phyloP scores from a whole-genome alignment of 2,113 vertebrate genomes.

The Ahaetulla prasina region DNA sequence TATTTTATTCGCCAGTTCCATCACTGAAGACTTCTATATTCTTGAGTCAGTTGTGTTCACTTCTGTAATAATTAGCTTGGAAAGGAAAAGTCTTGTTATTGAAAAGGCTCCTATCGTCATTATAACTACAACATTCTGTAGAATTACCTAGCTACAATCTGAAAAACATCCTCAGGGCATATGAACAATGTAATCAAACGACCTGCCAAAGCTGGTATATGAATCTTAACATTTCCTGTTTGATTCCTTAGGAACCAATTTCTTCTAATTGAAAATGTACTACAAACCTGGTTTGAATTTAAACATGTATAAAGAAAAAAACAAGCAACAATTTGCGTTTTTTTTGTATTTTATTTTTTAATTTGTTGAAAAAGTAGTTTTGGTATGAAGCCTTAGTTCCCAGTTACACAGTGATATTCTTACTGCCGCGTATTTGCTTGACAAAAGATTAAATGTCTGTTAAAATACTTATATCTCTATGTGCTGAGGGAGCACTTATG shows the following conservation, averaged over 20 bases:
- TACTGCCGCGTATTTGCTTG: background rate
- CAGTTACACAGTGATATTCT: background rate
- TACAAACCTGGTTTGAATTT: conserved; percentile 19
- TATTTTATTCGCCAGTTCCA: background rate
- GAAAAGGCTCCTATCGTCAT: background rate
- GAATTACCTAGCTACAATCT: background rate
- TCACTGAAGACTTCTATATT: background rate
- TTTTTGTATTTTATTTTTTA: background rate
- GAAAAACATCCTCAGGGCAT: conserved; percentile 18
- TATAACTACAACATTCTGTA: background rate
- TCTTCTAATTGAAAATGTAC: background rate
- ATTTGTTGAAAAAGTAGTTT: background rate
- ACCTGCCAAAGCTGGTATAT: conserved; percentile 27
- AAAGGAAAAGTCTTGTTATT: background rate
- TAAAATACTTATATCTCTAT: background rate
- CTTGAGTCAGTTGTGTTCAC: background rate
- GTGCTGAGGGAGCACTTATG: background rate
- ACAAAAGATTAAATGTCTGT: background rate
- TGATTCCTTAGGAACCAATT: conserved; percentile 25
- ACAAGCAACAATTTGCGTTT: background rate
- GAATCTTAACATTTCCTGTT: conserved; percentile 19
- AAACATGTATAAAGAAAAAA: conserved; percentile 2
- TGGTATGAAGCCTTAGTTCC: background rate
- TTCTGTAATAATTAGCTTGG: background rate
- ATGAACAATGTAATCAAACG: conserved; percentile 14